These are phyloP conservation scores for Semotilus atromaculatus DNA, from an alignment of 2,797 vertebrate genomes.

Conservation along the genomic window DNA sequence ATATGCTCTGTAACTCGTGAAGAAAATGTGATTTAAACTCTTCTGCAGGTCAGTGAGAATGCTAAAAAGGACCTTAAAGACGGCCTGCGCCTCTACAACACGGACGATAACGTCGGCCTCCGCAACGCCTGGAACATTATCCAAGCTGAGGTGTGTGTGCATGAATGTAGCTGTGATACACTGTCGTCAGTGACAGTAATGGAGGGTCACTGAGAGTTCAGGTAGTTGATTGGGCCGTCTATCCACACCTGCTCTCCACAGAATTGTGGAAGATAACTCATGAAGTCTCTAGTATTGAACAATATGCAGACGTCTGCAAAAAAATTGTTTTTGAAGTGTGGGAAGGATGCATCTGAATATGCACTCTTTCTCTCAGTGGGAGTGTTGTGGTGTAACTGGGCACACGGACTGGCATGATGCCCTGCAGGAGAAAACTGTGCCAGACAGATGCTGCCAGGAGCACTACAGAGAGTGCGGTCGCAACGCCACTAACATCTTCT, in stretches of 20 bases:
- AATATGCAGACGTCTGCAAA: slow-evolving; percentile 24
- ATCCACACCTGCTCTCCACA: not conserved
- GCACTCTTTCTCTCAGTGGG: slow-evolving; percentile 80
- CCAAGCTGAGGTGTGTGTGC: slow-evolving; percentile 86
- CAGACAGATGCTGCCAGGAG: slow-evolving; percentile 92
- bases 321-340: not conserved
- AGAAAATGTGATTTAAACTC: slow-evolving; percentile 11
- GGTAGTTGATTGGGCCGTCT: slow-evolving; percentile 6
- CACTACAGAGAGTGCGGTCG: slow-evolving; percentile 87
- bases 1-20: not conserved
- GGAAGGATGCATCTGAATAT: not conserved
- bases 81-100: slow-evolving; percentile 90
- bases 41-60: slow-evolving; percentile 88
- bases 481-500: slow-evolving; percentile 86
- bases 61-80: slow-evolving; percentile 92
- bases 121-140: slow-evolving; percentile 97
- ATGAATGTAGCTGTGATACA: slow-evolving; percentile 7
- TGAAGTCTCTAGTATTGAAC: slow-evolving; percentile 5
- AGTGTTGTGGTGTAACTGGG: slow-evolving; percentile 90
- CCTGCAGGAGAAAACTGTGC: slow-evolving; percentile 86
- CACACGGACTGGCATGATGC: slow-evolving; percentile 89
- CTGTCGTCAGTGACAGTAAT: not conserved
- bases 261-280: slow-evolving; percentile 19
- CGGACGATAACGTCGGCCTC: slow-evolving; percentile 91
- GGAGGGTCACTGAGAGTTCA: slow-evolving; percentile 32